phyloP scores from a whole-genome alignment of 1,140 invertebrate species.

The Carposina sasakii region DNA sequence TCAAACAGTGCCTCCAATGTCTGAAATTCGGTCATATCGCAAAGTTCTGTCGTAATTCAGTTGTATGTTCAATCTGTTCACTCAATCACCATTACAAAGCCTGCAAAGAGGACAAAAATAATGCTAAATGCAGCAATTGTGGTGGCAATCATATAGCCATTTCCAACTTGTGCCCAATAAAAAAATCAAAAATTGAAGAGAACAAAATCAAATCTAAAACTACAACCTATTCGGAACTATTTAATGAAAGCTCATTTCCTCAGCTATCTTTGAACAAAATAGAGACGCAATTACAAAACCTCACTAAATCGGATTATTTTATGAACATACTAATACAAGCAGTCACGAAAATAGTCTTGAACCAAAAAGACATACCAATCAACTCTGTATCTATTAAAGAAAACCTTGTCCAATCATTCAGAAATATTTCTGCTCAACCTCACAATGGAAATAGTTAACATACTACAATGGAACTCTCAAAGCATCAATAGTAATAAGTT shows the following conservation, averaged over 20 bases:
- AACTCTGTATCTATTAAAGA: constrained; percentile 1
- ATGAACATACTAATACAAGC: background rate
- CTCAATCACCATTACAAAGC: constrained; percentile 18
- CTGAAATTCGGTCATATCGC: constrained; percentile 25
- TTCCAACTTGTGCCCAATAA: constrained; percentile 15
- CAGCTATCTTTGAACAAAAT: background rate
- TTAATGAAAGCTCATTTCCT: constrained; percentile 11
- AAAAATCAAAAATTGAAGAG: constrained; percentile 22
- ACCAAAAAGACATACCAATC: constrained; percentile 1
- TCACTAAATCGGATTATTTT: background rate
- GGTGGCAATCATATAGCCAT: constrained; percentile 21
- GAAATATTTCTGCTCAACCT: no score
- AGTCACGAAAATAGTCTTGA: background rate
- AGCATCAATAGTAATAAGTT: constrained; percentile 15
- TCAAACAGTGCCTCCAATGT: constrained; percentile 27
- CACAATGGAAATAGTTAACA: constrained; percentile 9
- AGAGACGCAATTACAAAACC: background rate
- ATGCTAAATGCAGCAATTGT: constrained; percentile 19
- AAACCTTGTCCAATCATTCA: background rate
- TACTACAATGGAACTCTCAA: constrained; percentile 26
- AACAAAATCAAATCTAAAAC: constrained; percentile 12
- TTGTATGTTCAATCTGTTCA: constrained; percentile 23
- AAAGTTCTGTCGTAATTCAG: constrained; percentile 26
- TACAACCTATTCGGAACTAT: constrained; percentile 11
- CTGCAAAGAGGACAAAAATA: constrained; percentile 4